phyloP scores from a whole-genome alignment of 1,140 invertebrate genomes.

The Pogonognathellus flavescens region DNA sequence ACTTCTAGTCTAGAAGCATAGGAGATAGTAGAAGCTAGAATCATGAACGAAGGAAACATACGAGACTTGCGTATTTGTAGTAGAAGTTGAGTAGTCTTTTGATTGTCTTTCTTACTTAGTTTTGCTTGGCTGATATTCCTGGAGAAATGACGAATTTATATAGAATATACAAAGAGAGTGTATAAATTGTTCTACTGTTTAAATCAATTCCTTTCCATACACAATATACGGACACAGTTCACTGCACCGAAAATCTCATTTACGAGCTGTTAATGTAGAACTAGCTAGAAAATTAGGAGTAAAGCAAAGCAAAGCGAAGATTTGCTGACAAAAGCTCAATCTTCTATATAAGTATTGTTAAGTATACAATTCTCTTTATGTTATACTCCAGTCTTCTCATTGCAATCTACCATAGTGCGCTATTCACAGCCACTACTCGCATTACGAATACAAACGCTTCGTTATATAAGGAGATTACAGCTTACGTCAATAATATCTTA shows the following conservation, averaged over 20 bases:
- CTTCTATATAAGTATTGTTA: background rate
- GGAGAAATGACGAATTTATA: slow-evolving; percentile 40
- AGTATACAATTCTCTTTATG: background rate
- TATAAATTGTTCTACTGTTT: slow-evolving; percentile 31
- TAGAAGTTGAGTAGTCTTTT: background rate
- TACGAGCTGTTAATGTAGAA: background rate
- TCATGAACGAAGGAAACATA: background rate
- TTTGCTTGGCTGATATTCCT: background rate
- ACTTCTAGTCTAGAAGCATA: too few species aligned
- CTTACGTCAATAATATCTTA: too few species aligned
- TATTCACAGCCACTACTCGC: too few species aligned
- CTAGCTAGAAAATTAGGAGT: too few species aligned
- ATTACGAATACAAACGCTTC: too few species aligned
- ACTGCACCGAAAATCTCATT: slow-evolving; percentile 34
- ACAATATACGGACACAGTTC: slow-evolving; percentile 16
- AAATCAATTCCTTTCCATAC: slow-evolving; percentile 30
- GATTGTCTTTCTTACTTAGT: background rate
- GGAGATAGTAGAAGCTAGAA: background rate
- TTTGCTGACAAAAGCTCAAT: background rate
- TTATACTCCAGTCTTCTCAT: background rate
- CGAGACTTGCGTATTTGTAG: background rate
- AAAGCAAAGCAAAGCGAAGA: background rate
- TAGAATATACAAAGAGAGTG: background rate
- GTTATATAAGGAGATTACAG: too few species aligned
- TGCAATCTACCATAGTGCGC: too few species aligned